Evolutionary conservation across 2,113 vertebrate genomes (phyloP).

Genomic region (Dipodomys spectabilis): DNA sequence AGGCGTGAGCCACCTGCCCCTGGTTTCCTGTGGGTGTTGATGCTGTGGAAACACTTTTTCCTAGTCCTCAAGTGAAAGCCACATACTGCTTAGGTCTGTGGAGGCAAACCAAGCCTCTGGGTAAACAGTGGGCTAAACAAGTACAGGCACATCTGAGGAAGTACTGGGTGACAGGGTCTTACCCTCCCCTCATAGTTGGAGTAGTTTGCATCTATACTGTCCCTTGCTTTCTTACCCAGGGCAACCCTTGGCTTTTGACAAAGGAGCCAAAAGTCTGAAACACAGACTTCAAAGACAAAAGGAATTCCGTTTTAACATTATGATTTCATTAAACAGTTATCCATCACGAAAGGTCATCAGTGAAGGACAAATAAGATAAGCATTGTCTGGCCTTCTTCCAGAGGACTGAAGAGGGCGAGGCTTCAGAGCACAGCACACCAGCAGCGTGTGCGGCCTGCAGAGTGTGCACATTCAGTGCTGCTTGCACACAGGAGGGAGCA

Average conservation of each 20-base stretch:
- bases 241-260: neutral
- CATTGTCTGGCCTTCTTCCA: slow-evolving; percentile 75
- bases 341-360: slow-evolving; percentile 74
- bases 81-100: neutral
- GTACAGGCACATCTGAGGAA: neutral
- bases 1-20: too few species aligned
- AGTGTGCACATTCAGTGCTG: slow-evolving; percentile 2
- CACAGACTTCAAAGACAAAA: slow-evolving; percentile 60
- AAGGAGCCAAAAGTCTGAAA: slow-evolving; percentile 33
- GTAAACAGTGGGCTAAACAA: neutral
- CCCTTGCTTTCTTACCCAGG: neutral
- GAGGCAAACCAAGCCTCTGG: neutral
- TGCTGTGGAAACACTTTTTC: too few species aligned
- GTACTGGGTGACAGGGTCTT: rapidly evolving
- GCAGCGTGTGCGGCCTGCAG: slow-evolving; percentile 45
- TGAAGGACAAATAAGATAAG: slow-evolving; percentile 78
- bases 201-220: neutral
- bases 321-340: slow-evolving; percentile 66
- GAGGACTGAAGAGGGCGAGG: slow-evolving; percentile 66
- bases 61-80: neutral
- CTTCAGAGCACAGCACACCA: slow-evolving; percentile 61
- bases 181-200: neutral
- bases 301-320: slow-evolving; percentile 64
- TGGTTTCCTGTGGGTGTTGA: too few species aligned
- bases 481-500: slow-evolving; percentile 68